Evolutionary conservation across 2,113 vertebrate genomes (phyloP).

Genomic region (Lanius ludovicianus): DNA sequence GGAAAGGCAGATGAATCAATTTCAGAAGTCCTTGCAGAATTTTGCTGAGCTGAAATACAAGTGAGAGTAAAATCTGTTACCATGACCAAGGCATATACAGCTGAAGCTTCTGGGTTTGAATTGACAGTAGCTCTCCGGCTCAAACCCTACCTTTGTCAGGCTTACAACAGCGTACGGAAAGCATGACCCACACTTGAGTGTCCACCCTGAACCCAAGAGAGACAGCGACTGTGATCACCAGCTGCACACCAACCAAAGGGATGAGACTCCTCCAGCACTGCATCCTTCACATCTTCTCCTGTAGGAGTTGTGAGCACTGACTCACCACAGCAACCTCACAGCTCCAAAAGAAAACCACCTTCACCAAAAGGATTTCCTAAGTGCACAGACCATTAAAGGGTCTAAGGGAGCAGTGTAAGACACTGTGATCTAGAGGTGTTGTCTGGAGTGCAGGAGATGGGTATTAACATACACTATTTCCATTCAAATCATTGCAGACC

Average conservation of each 20-base stretch:
- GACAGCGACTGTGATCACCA: background rate
- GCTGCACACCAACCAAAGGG: accelerated
- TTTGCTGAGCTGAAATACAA: background rate
- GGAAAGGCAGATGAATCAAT: accelerated
- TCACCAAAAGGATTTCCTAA: background rate
- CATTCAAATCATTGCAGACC: background rate
- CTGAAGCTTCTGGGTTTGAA: background rate
- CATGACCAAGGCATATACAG: background rate
- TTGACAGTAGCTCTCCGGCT: background rate
- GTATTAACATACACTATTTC: background rate
- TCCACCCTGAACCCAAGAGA: background rate
- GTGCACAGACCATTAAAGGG: background rate
- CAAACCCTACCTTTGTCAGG: background rate
- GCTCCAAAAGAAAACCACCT: background rate
- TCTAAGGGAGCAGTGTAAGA: background rate
- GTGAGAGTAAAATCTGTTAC: background rate
- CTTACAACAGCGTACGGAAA: background rate
- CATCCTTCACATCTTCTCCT: background rate
- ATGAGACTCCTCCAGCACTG: background rate
- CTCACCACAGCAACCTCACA: background rate
- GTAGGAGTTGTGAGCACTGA: background rate
- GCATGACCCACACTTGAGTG: background rate
- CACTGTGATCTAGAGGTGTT: accelerated
- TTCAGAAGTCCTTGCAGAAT: background rate
- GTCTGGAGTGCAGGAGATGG: background rate